Conservation (phyloP, 2,888 invertebrate genomes). For the Drosophila neutralis region DNA sequence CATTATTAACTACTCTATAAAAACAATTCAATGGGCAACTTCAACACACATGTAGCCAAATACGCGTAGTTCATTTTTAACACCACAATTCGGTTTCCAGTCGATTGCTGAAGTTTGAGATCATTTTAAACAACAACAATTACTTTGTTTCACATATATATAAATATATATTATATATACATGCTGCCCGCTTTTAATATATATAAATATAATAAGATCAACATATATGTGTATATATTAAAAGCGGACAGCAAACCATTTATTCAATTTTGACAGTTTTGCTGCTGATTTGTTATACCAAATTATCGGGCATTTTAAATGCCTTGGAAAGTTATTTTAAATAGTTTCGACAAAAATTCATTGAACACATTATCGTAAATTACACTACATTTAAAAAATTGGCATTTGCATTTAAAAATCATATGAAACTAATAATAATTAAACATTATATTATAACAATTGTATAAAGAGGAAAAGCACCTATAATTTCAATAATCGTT, state of each 20-base stretch:
- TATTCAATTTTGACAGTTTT: constrained; percentile 26
- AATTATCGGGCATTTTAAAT: constrained; percentile 56
- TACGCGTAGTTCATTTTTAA: constrained; percentile 55
- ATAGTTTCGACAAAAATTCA: constrained; percentile 30
- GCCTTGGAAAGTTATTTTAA: constrained; percentile 42
- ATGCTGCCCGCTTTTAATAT: background rate
- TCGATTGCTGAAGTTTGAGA: constrained; percentile 21
- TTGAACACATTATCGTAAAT: constrained; percentile 29
- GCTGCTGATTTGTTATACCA: constrained; percentile 65
- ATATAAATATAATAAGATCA: background rate
- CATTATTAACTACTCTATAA: constrained; percentile 49
- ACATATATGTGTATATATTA: constrained; percentile 2
- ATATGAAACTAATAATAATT: constrained; percentile 33
- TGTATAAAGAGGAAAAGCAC: constrained; percentile 56
- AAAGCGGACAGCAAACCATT: constrained; percentile 14
- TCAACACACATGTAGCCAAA: constrained; percentile 33
- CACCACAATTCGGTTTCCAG: constrained; percentile 40
- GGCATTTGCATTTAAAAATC: constrained; percentile 54
- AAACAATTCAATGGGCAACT: constrained; percentile 36
- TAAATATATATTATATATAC: background rate
- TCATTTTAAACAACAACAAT: background rate
- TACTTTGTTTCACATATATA: constrained; percentile 21
- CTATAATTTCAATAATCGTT: constrained; percentile 47
- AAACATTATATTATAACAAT: constrained; percentile 44
- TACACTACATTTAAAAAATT: constrained; percentile 37